A percentile compares a stretch with the other conserved stretches of the same genome.
Evolutionary conservation across 2,113 vertebrate genomes (phyloP).

Genomic region (Sylvietta virens): DNA sequence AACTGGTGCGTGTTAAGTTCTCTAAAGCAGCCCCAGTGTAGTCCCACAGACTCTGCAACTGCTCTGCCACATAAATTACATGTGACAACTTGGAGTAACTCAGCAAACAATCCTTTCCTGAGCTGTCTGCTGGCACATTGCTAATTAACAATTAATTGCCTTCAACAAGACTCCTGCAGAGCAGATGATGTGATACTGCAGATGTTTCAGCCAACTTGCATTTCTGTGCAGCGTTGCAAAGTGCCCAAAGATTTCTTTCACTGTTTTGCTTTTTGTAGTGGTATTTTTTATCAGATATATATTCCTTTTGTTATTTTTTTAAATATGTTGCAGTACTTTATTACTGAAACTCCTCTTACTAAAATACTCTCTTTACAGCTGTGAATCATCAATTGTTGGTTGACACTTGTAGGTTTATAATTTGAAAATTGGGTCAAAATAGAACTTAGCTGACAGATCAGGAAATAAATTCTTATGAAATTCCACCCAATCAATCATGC

Average conservation of each 20-base stretch:
- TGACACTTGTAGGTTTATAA: neutral
- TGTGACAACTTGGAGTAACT: neutral
- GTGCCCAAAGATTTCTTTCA: neutral
- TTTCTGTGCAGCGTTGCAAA: neutral
- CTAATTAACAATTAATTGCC: slow-evolving; percentile 57
- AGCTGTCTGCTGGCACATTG: neutral
- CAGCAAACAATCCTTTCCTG: neutral
- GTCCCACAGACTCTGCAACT: neutral
- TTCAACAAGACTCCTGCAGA: slow-evolving; percentile 2
- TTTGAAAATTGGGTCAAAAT: neutral
- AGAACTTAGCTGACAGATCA: neutral
- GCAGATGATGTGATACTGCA: slow-evolving; percentile 5
- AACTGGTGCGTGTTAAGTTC: neutral
- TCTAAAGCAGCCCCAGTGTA: neutral
- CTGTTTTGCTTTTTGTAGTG: neutral
- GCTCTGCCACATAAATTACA: neutral
- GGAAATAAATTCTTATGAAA: neutral
- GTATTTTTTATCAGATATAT: neutral
- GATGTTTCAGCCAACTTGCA: neutral
- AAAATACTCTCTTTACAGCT: neutral
- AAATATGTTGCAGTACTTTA: neutral
- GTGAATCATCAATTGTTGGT: neutral
- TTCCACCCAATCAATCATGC: fast-evolving
- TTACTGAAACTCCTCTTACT: neutral
- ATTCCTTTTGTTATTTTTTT: neutral